Conservation (phyloP, 2,888 invertebrate genomes). For the Apotomis capreana region DNA sequence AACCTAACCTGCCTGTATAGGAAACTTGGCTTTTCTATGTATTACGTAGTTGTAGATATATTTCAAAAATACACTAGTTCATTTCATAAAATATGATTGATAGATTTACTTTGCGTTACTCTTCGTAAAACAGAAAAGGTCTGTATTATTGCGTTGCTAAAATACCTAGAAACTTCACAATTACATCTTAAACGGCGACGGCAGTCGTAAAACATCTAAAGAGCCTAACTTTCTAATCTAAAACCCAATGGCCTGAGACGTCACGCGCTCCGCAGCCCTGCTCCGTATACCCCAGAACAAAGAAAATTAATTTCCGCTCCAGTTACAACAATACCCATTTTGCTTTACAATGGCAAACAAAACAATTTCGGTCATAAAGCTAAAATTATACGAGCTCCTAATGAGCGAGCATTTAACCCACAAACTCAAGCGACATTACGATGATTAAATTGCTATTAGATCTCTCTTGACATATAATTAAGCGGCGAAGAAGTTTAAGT, state of each 20-base stretch:
- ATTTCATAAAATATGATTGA: not conserved
- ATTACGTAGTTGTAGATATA: no score
- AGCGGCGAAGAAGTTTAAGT: slow-evolving; percentile 3
- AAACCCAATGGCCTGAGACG: slow-evolving; percentile 44
- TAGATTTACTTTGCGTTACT: not conserved
- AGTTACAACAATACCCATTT: slow-evolving; percentile 47
- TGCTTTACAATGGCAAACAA: slow-evolving; percentile 38
- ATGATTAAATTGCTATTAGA: slow-evolving; percentile 9
- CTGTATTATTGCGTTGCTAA: not conserved
- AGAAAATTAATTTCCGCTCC: slow-evolving; percentile 56
- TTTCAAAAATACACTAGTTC: not conserved
- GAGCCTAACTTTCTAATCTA: slow-evolving; percentile 31
- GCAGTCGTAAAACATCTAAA: slow-evolving; percentile 16
- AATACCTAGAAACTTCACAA: not conserved
- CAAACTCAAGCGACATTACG: slow-evolving; percentile 1
- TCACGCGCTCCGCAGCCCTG: slow-evolving; percentile 44
- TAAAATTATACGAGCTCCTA: slow-evolving; percentile 20
- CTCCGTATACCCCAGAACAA: slow-evolving; percentile 51
- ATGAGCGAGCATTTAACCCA: slow-evolving; percentile 1
- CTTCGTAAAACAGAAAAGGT: not conserved
- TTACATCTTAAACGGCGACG: slow-evolving; percentile 4
- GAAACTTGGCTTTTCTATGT: no score
- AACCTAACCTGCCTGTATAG: no score
- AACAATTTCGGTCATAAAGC: slow-evolving; percentile 40
- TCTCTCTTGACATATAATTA: not conserved